A percentile compares a stretch with the other conserved stretches of the same genome.
phyloP scores from a whole-genome alignment of 2,888 invertebrate genomes.

The Colostygia pectinataria region DNA sequence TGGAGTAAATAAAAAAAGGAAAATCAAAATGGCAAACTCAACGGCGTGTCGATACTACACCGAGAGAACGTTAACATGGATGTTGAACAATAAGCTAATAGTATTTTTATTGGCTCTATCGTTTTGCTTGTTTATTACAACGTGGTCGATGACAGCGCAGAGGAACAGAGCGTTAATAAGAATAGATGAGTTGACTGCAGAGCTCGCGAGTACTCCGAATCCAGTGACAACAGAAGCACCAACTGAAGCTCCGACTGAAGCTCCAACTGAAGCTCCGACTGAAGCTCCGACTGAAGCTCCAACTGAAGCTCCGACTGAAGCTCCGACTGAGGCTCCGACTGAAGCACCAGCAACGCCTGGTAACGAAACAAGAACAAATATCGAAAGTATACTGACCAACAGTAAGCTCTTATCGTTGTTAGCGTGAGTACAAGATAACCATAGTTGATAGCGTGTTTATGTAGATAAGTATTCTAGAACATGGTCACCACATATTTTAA shows the following conservation, averaged over 20 bases:
- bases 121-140: conserved; percentile 68
- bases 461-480: too few relatives aligned
- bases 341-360: background rate
- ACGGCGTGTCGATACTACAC: conserved; percentile 60
- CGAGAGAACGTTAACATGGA: conserved; percentile 58
- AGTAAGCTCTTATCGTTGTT: conserved; percentile 16
- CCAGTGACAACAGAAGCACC: background rate
- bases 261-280: background rate
- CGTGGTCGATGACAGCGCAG: conserved; percentile 60
- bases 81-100: conserved; percentile 67
- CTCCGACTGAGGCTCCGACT: background rate
- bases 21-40: conserved; percentile 38
- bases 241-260: background rate
- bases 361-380: background rate
- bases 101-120: conserved; percentile 61
- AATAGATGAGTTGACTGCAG: conserved; percentile 37
- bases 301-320: background rate
- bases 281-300: background rate
- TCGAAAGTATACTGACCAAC: background rate
- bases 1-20: conserved; percentile 13
- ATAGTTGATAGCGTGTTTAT: too few relatives aligned
- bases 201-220: conserved; percentile 3
- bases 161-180: conserved; percentile 49
- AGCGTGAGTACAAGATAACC: background rate
- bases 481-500: too few relatives aligned